Conservation (phyloP, 1,140 invertebrate genomes). For the Tetramorium alpestre region DNA sequence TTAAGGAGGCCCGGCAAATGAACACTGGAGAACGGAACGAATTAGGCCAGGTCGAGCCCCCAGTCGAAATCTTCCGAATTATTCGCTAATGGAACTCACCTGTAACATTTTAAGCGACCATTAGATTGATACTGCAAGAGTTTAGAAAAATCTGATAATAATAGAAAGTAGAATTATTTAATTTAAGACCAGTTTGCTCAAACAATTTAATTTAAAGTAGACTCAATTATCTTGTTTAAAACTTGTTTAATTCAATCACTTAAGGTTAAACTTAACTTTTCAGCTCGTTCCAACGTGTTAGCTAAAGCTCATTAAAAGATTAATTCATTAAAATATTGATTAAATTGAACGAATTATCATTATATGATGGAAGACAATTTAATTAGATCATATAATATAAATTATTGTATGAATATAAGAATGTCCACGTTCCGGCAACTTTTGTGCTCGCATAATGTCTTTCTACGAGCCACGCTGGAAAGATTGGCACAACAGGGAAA, state of each 20-base stretch:
- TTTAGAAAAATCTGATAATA: neutral
- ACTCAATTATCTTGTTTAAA: neutral
- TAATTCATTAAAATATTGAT: neutral
- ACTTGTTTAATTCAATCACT: neutral
- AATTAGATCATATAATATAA: neutral
- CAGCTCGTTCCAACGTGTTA: neutral
- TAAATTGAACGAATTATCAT: neutral
- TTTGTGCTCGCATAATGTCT: neutral
- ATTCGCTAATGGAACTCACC: neutral
- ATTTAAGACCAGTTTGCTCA: neutral
- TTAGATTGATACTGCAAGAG: neutral
- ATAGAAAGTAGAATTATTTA: neutral
- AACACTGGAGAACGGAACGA: neutral
- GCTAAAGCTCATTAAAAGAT: neutral
- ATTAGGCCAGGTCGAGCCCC: neutral
- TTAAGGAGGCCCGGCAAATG: conserved; percentile 3
- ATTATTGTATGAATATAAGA: neutral
- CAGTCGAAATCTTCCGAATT: neutral
- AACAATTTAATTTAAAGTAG: neutral
- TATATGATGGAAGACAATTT: neutral
- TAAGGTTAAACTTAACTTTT: neutral
- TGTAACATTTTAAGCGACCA: neutral
- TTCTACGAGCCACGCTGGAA: neutral
- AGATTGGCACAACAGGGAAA: conserved; percentile 61
- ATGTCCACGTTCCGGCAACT: neutral